Evolutionary conservation across 1,140 invertebrate genomes (phyloP), one percentile per base, ranked within the genome.

Genomic region (Aphaenogaster ashmeadi): DNA sequence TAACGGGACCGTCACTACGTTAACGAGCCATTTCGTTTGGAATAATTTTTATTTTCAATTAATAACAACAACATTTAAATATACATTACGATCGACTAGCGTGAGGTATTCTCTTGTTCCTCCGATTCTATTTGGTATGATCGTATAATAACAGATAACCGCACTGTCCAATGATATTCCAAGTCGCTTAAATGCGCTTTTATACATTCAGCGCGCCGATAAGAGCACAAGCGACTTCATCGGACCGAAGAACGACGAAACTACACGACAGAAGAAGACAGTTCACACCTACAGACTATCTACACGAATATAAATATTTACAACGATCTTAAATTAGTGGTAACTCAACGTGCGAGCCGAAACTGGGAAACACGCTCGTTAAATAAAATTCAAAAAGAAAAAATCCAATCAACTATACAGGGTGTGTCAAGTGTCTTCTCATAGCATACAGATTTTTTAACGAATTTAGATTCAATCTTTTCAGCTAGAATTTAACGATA

Each of bases 31-130:
- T 21, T 54, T 56, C n/a, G 9, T 71, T 77, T 38, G 54, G 75
- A 88, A 86, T 66, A 66, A 47, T 90, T 66, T 92, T 85, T 92
- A 92, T 91, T 92, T 93, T 86, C 87, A 92, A 84, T 92, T 41
- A 87, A 92, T 92, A 90, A 93, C 89, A 93, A 93, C 88, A 91
- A 92, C 91, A 93, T 88, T 93, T 91, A 89, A 90, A 91, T 90
- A 90, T 89, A 91, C 62, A 62, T 86, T 88, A 80, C 69, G 84
- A 81, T 92, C 91, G 93, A 94, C 93, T 94, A 93, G 93, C 88
- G 85, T 88, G 89, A 92, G 90, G 81, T 87, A 83, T 90, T 86
- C 77, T 72, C 78, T 87, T 69, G 54, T 84, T 85, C 80, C 64
- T 74, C 71, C 72, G 9, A 79, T 78, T 87, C 71, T 79, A 91